Conservation (phyloP, 2,888 invertebrate species). For the Troglohyphantes excavatus region DNA sequence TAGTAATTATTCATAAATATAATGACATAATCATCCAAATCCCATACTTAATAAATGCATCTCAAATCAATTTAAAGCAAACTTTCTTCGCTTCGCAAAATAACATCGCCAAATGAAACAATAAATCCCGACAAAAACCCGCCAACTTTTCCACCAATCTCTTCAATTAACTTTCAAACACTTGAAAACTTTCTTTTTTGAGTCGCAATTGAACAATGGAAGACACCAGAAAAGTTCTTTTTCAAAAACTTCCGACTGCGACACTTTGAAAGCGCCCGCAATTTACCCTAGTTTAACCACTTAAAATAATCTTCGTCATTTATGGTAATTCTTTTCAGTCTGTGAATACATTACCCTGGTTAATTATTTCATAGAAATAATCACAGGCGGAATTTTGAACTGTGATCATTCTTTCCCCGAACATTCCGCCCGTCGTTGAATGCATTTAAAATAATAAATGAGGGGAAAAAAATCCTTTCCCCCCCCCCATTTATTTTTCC, state of each 20-base stretch:
- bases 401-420: slow-evolving; percentile 1
- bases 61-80: background rate
- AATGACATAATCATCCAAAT: background rate
- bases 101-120: background rate
- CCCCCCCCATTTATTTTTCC: slow-evolving; percentile 12
- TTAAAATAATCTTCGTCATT: slow-evolving; percentile 72
- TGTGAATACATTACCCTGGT: slow-evolving; percentile 64
- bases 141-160: slow-evolving; percentile 10
- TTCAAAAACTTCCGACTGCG: slow-evolving; percentile 20
- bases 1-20: background rate
- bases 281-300: slow-evolving; percentile 66
- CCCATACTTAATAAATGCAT: background rate
- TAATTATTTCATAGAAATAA: slow-evolving; percentile 65
- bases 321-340: slow-evolving; percentile 57
- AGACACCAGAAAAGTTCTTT: background rate
- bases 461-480: background rate
- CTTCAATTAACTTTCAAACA: slow-evolving; percentile 13
- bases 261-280: slow-evolving; percentile 43
- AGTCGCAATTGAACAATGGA: background rate
- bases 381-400: slow-evolving; percentile 30
- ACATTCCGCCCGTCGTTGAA: background rate
- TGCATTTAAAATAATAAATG: background rate
- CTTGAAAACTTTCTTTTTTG: slow-evolving; percentile 34
- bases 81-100: background rate
- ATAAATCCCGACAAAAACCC: background rate